Evolutionary conservation across 2,113 vertebrate genomes (phyloP).

Genomic region (Phodopus roborovskii): DNA sequence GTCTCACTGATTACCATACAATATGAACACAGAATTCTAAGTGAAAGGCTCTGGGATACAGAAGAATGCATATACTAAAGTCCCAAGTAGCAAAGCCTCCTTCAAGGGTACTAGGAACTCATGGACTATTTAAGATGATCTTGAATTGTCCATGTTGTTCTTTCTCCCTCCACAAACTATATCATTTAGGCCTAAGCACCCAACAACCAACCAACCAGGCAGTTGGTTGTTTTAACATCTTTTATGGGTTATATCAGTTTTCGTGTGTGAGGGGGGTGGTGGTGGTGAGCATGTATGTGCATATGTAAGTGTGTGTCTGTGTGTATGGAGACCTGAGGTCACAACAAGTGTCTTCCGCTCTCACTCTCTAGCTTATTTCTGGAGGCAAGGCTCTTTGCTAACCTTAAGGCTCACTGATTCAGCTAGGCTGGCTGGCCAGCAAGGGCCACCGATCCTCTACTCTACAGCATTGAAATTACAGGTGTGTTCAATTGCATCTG

Average conservation of each 20-base stretch:
- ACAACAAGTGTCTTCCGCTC: background rate
- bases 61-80: background rate
- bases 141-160: background rate
- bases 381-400: background rate
- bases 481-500: too few relatives aligned
- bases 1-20: background rate
- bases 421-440: background rate
- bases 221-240: slow-evolving; percentile 27
- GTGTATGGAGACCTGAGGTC: background rate
- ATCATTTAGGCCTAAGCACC: background rate
- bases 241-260: background rate
- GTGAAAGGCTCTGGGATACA: background rate
- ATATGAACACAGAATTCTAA: background rate
- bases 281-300: too few relatives aligned
- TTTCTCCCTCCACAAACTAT: background rate
- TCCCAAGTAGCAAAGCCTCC: background rate
- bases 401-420: background rate
- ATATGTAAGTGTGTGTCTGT: background rate
- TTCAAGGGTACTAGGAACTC: background rate
- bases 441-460: background rate
- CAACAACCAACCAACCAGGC: background rate
- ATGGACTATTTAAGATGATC: background rate
- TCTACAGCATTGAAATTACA: background rate
- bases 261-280: too few relatives aligned
- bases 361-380: background rate